phyloP scores from a whole-genome alignment of 2,888 invertebrate species.

The Drosophila emarginata region DNA sequence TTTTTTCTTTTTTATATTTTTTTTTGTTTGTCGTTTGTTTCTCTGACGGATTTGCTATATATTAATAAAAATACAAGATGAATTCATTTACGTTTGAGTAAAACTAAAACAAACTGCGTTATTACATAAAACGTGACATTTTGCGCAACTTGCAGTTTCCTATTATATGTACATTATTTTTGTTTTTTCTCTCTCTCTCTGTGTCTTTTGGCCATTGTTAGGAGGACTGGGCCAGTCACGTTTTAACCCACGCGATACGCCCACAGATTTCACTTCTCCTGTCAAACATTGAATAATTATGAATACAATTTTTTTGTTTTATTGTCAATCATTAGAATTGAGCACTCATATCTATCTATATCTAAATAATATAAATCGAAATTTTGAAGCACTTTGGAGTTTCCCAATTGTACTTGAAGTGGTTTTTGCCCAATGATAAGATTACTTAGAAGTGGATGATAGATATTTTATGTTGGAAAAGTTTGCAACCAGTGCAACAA shows the following conservation, averaged over 20 bases:
- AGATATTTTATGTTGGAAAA: background rate
- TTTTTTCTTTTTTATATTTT: slow-evolving; percentile 27
- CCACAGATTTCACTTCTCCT: slow-evolving; percentile 2
- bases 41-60: slow-evolving; percentile 32
- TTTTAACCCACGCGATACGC: slow-evolving; percentile 34
- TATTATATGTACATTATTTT: slow-evolving; percentile 17
- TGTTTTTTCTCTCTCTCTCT: slow-evolving; percentile 27
- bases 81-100: slow-evolving; percentile 27
- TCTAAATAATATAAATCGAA: background rate
- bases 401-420: background rate
- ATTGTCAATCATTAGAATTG: background rate
- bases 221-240: slow-evolving; percentile 32
- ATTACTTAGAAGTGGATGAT: background rate
- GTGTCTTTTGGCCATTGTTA: slow-evolving; percentile 16
- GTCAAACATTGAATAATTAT: background rate
- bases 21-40: slow-evolving; percentile 10
- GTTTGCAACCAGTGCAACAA: background rate
- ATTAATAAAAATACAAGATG: slow-evolving; percentile 27
- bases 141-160: slow-evolving; percentile 44
- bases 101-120: slow-evolving; percentile 27
- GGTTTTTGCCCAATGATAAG: background rate
- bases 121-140: slow-evolving; percentile 69
- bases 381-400: background rate
- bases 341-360: background rate
- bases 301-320: background rate